Evolutionary conservation across 2,888 invertebrate genomes (phyloP), one percentile per base, ranked within the genome.

Genomic region (Stomorhina lunata): DNA sequence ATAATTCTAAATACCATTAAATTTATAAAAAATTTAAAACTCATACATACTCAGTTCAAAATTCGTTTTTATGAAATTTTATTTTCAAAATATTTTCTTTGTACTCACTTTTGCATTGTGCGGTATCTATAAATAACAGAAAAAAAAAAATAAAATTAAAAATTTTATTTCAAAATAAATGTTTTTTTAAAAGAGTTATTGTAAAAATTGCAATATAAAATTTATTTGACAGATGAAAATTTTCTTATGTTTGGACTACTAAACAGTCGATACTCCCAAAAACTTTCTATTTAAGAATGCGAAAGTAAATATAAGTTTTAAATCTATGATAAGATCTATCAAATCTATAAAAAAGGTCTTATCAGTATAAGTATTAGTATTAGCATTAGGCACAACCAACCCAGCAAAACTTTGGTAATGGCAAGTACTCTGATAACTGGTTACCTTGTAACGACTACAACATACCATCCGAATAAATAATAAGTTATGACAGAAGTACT

Each of bases 51-150:
- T 10, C 3, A 37, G 3, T 10, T 37, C 12, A n/a, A n/a, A n/a
- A n/a, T 1, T 37, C 10, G 10, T 10, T 37, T 1, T 37, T 7
- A 3, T 7, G 10, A 4, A n/a, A 12, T 37, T 37, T 37, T 37
- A 37, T 3, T 12, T 37, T 37, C 1, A 12, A 7, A 43, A 37
- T 17, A 43, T 57, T 59, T 61, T 17, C 22, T 5, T 20, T 20
- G n/a, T 63, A 66, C 75, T 75, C 20, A 75, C 75, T 55, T 75
- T 55, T 75, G 65, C 65, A 17, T 65, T 32, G 22, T 66, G 55
- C 65, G 55, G 43, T 9, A 75, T 66, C 75, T 75, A 48, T 3
- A 75, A 75, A 55, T 17, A 66, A 65, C 15, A 50, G 50, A 50
- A 66, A 20, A 65, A 65, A 20, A 34, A 12, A 2, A 45, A n/a